Percentiles rank a stretch among this genome's conserved stretches.
phyloP scores from a whole-genome alignment of 2,113 vertebrate genomes.

The Furnarius figulus region DNA sequence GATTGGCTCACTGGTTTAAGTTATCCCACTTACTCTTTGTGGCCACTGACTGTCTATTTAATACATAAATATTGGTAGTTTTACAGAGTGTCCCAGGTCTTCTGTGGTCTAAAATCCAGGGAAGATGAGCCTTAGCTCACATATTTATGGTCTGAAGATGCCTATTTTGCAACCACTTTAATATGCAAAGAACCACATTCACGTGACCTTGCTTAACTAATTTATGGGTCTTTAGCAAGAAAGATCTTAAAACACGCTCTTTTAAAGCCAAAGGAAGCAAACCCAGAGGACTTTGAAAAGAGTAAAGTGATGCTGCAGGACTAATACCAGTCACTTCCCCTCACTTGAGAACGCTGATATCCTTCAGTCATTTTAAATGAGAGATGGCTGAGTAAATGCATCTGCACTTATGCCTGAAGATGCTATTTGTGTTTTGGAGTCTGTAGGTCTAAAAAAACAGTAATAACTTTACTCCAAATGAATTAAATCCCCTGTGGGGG shows the following conservation, averaged over 20 bases:
- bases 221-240: neutral
- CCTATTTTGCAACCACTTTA: neutral
- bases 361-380: neutral
- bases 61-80: neutral
- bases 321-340: neutral
- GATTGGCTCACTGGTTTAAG: neutral
- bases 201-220: neutral
- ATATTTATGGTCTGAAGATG: constrained; percentile 7
- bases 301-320: neutral
- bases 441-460: neutral
- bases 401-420: neutral
- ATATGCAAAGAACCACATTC: neutral
- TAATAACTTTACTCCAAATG: neutral
- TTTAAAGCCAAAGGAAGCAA: constrained; percentile 1
- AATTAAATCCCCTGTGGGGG: neutral
- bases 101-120: neutral
- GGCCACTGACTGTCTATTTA: neutral
- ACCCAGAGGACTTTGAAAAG: neutral
- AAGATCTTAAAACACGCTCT: neutral
- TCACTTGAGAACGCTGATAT: neutral
- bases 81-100: neutral
- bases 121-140: neutral
- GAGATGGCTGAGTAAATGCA: neutral
- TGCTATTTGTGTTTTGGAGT: neutral
- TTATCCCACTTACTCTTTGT: neutral